These are phyloP conservation scores for Sclerurus mexicanus DNA, from an alignment of 2,113 vertebrate species.

Conservation along the genomic window DNA sequence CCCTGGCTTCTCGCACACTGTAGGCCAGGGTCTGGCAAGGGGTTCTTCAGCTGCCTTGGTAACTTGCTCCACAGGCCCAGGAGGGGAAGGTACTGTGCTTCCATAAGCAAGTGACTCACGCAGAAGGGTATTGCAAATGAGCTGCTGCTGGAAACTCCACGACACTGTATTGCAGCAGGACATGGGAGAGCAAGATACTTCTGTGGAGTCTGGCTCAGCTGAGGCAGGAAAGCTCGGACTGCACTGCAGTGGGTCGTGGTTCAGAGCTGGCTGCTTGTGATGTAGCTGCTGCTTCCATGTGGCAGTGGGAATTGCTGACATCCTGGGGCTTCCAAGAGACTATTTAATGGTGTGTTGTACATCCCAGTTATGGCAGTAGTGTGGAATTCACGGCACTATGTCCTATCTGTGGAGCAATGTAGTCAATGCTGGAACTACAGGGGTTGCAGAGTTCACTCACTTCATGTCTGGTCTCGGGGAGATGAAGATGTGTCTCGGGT, in stretches of 20 bases:
- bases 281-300: not conserved
- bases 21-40: not conserved
- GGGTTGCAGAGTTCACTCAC: accelerated
- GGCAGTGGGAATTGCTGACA: not conserved
- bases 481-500: not conserved
- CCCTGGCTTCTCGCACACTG: accelerated
- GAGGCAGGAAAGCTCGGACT: not conserved
- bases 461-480: accelerated
- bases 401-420: accelerated
- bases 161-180: accelerated
- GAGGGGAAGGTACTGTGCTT: accelerated
- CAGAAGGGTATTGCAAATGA: not conserved
- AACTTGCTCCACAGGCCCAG: not conserved
- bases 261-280: not conserved
- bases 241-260: accelerated
- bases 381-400: accelerated
- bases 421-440: accelerated
- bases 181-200: accelerated
- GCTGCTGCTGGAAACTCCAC: not conserved
- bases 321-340: accelerated
- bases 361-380: too few relatives aligned
- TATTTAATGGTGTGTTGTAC: accelerated
- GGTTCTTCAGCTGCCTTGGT: not conserved
- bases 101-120: accelerated
- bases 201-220: not conserved